phyloP scores from a whole-genome alignment of 1,140 invertebrate genomes.

The Zelostemma sp. region DNA sequence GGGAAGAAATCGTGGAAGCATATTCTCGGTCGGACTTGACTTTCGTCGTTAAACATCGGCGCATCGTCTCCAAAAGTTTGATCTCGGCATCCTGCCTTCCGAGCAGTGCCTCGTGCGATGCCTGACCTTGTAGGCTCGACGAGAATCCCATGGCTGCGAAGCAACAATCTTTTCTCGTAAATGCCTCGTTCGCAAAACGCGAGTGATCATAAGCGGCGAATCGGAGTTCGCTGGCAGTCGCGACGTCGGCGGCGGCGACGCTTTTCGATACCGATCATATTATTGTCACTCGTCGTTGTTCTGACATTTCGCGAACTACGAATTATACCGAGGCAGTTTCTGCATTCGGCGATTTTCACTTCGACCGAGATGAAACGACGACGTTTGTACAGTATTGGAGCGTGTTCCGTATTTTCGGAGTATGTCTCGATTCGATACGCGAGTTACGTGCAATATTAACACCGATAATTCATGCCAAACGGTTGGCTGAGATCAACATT shows the following conservation, averaged over 20 bases:
- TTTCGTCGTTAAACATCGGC: constrained; percentile 84
- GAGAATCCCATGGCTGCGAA: constrained; percentile 84
- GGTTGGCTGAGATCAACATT: too few species aligned
- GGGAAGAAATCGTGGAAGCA: constrained; percentile 81
- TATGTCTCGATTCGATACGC: too few species aligned
- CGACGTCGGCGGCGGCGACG: neutral
- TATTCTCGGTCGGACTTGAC: constrained; percentile 93
- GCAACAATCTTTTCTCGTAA: constrained; percentile 7
- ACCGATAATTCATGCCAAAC: too few species aligned
- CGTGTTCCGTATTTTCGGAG: too few species aligned
- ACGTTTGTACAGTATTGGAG: too few species aligned
- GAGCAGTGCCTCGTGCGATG: constrained; percentile 87
- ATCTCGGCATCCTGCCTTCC: constrained; percentile 91
- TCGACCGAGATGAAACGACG: too few species aligned
- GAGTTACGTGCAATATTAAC: too few species aligned
- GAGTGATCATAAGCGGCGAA: neutral
- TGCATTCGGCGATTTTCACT: too few species aligned
- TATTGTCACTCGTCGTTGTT: constrained; percentile 5
- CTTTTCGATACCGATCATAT: constrained; percentile 4
- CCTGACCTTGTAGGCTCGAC: constrained; percentile 82
- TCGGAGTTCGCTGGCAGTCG: too few species aligned
- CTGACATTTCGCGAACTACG: constrained; percentile 3
- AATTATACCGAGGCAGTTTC: too few species aligned
- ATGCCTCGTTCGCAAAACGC: constrained; percentile 3
- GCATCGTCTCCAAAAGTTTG: constrained; percentile 89